phyloP scores from a whole-genome alignment of 2,888 invertebrate species.

The Barypeithes pellucidus region DNA sequence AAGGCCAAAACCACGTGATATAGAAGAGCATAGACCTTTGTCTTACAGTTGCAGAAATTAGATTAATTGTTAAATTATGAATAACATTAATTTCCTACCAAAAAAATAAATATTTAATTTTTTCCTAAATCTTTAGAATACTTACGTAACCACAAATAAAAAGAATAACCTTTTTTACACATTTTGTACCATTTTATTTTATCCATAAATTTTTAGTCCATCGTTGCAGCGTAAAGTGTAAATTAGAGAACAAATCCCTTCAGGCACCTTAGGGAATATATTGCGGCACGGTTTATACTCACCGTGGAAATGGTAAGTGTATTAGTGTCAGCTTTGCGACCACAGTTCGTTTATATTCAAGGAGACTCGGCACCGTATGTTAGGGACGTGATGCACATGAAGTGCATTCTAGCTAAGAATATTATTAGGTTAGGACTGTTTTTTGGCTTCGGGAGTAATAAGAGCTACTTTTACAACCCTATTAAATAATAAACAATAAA shows the following conservation, averaged over 20 bases:
- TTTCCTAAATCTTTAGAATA: no score
- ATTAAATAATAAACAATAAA: no score
- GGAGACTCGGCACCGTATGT: conserved; percentile 58
- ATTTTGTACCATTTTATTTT: conserved; percentile 28
- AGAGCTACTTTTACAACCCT: no score
- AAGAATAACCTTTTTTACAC: not conserved
- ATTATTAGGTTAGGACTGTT: conserved; percentile 15
- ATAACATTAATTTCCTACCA: no score
- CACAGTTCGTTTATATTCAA: conserved; percentile 60
- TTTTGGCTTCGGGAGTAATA: not conserved
- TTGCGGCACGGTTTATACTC: conserved; percentile 37
- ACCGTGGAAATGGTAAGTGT: conserved; percentile 55
- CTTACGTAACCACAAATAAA: no score
- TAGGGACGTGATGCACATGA: conserved; percentile 53
- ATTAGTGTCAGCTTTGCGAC: conserved; percentile 57
- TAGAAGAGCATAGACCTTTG: no score
- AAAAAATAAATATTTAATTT: no score
- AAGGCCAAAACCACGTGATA: no score
- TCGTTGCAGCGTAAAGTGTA: conserved; percentile 36
- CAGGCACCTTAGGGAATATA: conserved; percentile 40
- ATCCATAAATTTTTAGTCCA: conserved; percentile 34
- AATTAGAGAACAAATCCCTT: conserved; percentile 47
- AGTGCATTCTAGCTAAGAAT: conserved; percentile 26
- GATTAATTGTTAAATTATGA: no score
- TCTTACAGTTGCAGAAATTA: no score